These are phyloP conservation scores for Aromia moschata DNA, from an alignment of 2,888 invertebrate species.

Conservation along the genomic window DNA sequence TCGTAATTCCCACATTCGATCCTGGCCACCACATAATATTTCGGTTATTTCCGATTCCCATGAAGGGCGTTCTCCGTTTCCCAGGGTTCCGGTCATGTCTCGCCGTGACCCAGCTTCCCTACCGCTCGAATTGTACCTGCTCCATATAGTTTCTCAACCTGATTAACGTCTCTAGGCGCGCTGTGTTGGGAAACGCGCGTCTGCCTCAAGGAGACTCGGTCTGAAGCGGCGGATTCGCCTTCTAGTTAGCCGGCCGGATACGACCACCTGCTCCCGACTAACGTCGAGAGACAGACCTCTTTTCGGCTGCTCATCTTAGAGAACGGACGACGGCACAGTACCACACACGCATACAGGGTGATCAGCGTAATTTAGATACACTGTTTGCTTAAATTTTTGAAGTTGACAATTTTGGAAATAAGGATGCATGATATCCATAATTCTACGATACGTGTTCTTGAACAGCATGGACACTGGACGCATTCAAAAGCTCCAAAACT, in stretches of 20 bases:
- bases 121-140: constrained; percentile 22
- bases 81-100: constrained; percentile 27
- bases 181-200: constrained; percentile 14
- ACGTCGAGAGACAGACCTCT: constrained; percentile 1
- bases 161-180: constrained; percentile 15
- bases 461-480: too few species aligned
- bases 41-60: constrained; percentile 29
- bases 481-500: too few species aligned
- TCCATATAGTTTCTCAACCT: constrained; percentile 27
- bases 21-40: constrained; percentile 18
- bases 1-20: constrained; percentile 17
- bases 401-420: too few species aligned
- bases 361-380: too few species aligned
- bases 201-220: constrained; percentile 6
- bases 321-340: not conserved
- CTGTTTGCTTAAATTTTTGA: too few species aligned
- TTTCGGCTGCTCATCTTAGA: constrained; percentile 18
- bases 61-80: constrained; percentile 20
- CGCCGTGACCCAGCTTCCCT: constrained; percentile 26
- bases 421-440: too few species aligned
- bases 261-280: constrained; percentile 20
- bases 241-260: constrained; percentile 23
- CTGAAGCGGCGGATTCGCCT: constrained; percentile 19
- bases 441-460: too few species aligned
- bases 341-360: too few species aligned